Conservation (phyloP, 2,797 vertebrate species). For the Masticophis lateralis region DNA sequence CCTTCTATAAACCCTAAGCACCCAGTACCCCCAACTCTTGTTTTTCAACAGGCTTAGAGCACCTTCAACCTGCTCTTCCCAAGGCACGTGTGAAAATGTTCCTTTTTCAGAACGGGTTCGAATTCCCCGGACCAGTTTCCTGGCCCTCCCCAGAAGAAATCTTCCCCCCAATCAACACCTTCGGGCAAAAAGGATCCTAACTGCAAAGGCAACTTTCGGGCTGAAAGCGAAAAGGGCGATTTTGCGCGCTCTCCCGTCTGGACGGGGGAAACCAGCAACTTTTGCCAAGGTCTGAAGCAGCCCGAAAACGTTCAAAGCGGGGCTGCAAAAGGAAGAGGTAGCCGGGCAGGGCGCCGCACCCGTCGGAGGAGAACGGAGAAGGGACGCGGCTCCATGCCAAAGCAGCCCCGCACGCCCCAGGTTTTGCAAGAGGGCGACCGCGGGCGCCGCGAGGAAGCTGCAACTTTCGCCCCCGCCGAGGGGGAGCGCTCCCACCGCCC, state of each 20-base stretch:
- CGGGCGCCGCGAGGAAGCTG: neutral
- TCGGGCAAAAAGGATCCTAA: neutral
- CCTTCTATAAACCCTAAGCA: neutral
- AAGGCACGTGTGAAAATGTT: neutral
- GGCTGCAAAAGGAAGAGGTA: neutral
- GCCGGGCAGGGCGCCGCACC: neutral
- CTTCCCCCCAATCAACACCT: neutral
- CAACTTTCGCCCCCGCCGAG: neutral
- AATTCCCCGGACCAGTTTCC: neutral
- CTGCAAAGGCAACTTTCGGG: no score
- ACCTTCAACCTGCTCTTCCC: neutral
- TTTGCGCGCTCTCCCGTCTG: neutral
- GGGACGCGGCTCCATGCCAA: neutral
- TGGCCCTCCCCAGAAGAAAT: neutral
- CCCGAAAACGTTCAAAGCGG: neutral
- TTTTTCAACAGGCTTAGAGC: neutral
- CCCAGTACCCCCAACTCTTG: rapidly evolving
- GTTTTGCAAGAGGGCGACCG: neutral
- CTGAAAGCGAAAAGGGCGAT: neutral
- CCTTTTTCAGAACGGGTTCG: neutral
- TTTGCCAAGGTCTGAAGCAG: neutral
- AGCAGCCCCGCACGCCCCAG: neutral
- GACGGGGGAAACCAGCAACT: neutral
- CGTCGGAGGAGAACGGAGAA: no score
- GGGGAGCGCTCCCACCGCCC: neutral